phyloP scores from a whole-genome alignment of 92 coral and sea anemone genomes.

The Umimayanthus kanabou region DNA sequence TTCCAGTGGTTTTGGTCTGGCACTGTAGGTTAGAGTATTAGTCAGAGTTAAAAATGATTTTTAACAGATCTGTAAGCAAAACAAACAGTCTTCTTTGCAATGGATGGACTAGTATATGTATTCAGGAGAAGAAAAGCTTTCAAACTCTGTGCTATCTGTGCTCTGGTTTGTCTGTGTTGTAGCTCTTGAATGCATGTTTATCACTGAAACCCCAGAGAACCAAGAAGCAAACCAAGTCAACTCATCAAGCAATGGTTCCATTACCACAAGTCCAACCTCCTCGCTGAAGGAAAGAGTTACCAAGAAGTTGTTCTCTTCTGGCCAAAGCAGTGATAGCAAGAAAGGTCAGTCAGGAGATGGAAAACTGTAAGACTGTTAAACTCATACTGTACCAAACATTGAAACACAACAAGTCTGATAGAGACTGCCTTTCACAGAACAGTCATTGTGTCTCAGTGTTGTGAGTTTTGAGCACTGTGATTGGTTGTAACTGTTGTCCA shows the following conservation, averaged over 20 bases:
- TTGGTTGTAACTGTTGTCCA: too few species aligned
- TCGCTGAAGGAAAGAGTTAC: conserved; percentile 36
- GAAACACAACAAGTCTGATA: too few species aligned
- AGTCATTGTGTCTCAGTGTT: too few species aligned
- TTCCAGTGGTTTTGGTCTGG: too few species aligned
- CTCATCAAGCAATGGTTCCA: neutral
- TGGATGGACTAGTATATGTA: neutral
- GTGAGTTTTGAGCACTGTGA: too few species aligned
- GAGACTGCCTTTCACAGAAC: too few species aligned
- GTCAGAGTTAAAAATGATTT: too few species aligned
- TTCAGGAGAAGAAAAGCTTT: neutral
- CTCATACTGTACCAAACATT: too few species aligned
- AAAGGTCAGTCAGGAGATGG: conserved; percentile 1
- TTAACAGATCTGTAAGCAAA: too few species aligned
- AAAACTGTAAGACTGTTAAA: neutral
- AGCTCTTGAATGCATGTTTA: neutral
- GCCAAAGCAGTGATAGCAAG: conserved; percentile 2
- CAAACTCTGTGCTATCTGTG: too few species aligned
- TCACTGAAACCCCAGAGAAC: neutral
- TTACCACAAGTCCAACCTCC: conserved; percentile 14
- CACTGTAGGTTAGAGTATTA: too few species aligned
- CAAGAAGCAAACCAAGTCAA: conserved; percentile 9
- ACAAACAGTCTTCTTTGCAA: neutral
- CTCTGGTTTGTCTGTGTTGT: too few species aligned
- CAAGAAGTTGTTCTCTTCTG: conserved; percentile 21